Percentiles rank a stretch among this genome's conserved stretches.
These are phyloP conservation scores for Cepaea hortensis DNA, from an alignment of 2,888 invertebrate species.

Conservation along the genomic window DNA sequence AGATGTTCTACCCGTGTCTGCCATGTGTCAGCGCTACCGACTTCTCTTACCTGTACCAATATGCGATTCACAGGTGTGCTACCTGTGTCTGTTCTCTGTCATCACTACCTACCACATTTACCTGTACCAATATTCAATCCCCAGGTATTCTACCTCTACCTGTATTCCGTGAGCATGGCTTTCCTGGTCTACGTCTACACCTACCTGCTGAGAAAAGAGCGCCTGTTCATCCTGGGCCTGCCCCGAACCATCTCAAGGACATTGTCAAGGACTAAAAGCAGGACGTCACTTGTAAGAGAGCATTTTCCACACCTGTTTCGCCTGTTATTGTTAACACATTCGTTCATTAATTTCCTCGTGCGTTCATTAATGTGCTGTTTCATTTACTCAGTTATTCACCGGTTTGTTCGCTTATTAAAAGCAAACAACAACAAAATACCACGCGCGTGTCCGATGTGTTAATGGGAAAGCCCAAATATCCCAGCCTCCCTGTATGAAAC, in stretches of 20 bases:
- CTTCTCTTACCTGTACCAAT: neutral
- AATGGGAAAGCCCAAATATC: no score
- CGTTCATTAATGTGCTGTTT: no score
- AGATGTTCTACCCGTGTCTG: conserved; percentile 46
- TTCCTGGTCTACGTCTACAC: conserved; percentile 59
- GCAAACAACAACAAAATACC: no score
- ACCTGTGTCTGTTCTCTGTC: neutral
- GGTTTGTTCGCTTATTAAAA: no score
- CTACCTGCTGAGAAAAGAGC: conserved; percentile 54
- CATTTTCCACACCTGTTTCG: neutral
- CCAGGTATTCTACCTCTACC: conserved; percentile 60
- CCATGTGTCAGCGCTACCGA: neutral
- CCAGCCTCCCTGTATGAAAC: no score
- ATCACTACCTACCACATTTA: neutral
- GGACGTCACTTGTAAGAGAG: conserved; percentile 42
- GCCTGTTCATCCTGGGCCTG: conserved; percentile 2
- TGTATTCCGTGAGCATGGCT: conserved; percentile 54
- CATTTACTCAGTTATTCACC: no score
- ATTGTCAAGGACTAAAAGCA: conserved; percentile 27
- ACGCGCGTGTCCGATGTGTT: no score
- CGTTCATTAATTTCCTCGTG: no score
- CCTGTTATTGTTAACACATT: no score
- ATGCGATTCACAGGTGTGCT: neutral
- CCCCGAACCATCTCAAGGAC: conserved; percentile 43
- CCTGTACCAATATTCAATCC: neutral